These are phyloP conservation scores for Furcifer pardalis DNA, from an alignment of 2,797 vertebrate species.

Conservation along the genomic window DNA sequence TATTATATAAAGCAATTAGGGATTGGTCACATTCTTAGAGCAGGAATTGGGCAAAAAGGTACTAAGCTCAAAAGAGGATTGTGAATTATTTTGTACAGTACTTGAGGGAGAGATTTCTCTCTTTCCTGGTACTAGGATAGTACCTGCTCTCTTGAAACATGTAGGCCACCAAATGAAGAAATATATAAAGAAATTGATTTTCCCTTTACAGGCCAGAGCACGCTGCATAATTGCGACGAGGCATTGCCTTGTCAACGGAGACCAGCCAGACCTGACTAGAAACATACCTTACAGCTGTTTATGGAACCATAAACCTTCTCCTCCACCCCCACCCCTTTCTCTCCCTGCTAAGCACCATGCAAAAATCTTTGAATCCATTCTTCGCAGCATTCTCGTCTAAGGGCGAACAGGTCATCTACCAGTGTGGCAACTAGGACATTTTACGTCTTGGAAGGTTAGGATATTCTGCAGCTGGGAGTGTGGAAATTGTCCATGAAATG, in stretches of 20 bases:
- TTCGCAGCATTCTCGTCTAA: not conserved
- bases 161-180: slow-evolving; percentile 62
- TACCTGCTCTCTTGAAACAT: slow-evolving; percentile 67
- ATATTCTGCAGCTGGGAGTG: no score
- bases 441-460: not conserved
- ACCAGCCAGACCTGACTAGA: slow-evolving; percentile 75
- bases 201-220: slow-evolving; percentile 73
- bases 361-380: not conserved
- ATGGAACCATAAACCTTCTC: slow-evolving; percentile 69
- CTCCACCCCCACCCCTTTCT: slow-evolving; percentile 62
- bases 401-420: not conserved
- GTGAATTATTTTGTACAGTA: not conserved
- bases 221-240: slow-evolving; percentile 77
- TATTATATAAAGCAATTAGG: no score
- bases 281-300: slow-evolving; percentile 76
- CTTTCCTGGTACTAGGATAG: slow-evolving; percentile 60
- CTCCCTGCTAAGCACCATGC: not conserved
- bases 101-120: slow-evolving; percentile 11
- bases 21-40: no score
- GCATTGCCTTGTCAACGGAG: slow-evolving; percentile 74
- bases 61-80: no score
- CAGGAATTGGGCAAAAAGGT: no score
- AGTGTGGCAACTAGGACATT: not conserved
- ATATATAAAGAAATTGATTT: slow-evolving; percentile 65
- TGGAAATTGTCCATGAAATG: no score